Conservation (phyloP, 2,797 vertebrate genomes). For the Arremon brunneinucha region DNA sequence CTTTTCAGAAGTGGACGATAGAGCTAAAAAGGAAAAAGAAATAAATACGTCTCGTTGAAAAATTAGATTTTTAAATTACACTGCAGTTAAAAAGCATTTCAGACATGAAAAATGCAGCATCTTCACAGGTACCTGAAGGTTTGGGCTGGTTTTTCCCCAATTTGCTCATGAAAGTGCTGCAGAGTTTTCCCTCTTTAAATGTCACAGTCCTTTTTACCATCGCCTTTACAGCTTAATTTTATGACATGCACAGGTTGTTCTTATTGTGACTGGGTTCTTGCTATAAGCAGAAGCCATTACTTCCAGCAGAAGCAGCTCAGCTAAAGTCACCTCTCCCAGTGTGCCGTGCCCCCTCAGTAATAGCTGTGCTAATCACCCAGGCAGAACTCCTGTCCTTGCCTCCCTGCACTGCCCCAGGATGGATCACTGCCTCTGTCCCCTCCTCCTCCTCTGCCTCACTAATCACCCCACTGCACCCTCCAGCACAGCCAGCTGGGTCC, state of each 20-base stretch:
- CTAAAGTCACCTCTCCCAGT: conserved; percentile 38
- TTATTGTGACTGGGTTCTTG: neutral
- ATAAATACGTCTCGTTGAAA: neutral
- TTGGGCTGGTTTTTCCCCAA: neutral
- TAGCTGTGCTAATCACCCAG: conserved; percentile 10
- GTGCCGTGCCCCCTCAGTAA: neutral
- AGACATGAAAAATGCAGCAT: neutral
- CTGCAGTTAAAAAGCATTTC: neutral
- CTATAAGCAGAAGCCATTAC: conserved; percentile 28
- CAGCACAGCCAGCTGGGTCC: neutral
- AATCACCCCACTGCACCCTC: neutral
- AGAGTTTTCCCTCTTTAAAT: neutral
- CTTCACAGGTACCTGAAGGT: neutral
- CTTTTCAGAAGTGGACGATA: conserved; percentile 78
- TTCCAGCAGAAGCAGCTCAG: conserved; percentile 20
- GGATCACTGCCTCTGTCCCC: conserved; percentile 18
- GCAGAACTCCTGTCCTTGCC: conserved; percentile 58
- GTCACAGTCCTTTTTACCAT: neutral
- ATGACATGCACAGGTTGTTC: neutral
- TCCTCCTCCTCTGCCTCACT: conserved; percentile 14
- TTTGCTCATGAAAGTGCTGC: neutral
- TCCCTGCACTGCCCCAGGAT: conserved; percentile 3
- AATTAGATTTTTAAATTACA: neutral
- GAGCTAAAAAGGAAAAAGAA: conserved; percentile 71
- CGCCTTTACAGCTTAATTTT: conserved; percentile 52